Percentiles rank a stretch among this genome's conserved stretches.
Conservation (phyloP, 2,797 vertebrate species). For the Nasua narica region DNA sequence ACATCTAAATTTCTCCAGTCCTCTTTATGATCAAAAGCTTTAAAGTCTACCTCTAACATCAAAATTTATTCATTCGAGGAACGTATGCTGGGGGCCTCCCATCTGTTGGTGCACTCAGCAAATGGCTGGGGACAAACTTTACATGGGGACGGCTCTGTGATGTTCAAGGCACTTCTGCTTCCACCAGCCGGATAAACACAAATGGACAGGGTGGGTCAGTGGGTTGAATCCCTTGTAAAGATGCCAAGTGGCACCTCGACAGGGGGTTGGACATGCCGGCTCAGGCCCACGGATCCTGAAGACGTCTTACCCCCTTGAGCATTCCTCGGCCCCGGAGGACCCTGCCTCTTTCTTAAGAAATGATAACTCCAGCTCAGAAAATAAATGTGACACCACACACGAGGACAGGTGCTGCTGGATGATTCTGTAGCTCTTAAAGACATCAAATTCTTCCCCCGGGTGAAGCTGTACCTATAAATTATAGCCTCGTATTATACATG, state of each 20-base stretch:
- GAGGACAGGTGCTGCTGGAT: neutral
- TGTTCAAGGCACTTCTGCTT: neutral
- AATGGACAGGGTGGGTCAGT: neutral
- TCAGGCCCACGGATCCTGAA: neutral
- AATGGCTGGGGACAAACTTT: neutral
- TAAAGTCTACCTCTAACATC: neutral
- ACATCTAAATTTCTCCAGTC: neutral
- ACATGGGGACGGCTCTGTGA: neutral
- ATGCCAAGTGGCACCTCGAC: neutral
- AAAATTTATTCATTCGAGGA: neutral
- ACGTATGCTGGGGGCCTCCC: neutral
- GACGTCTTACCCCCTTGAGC: neutral
- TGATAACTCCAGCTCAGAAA: neutral
- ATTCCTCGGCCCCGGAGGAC: neutral
- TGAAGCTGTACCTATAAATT: neutral
- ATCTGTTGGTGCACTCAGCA: neutral
- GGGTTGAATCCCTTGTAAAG: neutral
- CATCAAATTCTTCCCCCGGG: neutral
- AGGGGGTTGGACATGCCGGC: neutral
- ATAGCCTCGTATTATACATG: fast-evolving
- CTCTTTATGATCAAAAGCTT: neutral
- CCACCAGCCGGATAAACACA: neutral
- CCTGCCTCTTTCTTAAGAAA: neutral
- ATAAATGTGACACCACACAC: neutral
- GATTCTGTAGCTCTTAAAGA: neutral